Evolutionary conservation across 2,113 vertebrate species (phyloP).

Genomic region (Neogobius melanostomus): DNA sequence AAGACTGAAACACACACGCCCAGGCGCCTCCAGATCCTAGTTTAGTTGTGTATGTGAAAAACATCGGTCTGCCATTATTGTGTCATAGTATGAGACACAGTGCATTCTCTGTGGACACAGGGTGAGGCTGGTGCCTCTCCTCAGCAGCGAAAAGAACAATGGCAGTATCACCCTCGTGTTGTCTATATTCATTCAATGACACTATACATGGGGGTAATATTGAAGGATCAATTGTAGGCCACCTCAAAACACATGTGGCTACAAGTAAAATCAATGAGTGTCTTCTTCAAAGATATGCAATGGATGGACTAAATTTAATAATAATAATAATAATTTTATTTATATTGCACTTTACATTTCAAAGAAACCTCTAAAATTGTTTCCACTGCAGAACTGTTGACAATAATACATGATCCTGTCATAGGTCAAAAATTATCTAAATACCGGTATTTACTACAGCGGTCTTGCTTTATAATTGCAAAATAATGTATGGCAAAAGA

Average conservation of each 20-base stretch:
- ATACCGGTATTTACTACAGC: too few species aligned
- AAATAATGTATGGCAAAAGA: neutral
- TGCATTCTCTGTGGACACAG: conserved; percentile 58
- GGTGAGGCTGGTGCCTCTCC: conserved; percentile 59
- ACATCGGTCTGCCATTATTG: conserved; percentile 43
- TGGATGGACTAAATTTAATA: too few species aligned
- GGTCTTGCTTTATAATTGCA: neutral
- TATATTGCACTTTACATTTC: too few species aligned
- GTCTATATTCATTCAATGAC: conserved; percentile 27
- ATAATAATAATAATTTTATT: too few species aligned
- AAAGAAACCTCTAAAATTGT: too few species aligned
- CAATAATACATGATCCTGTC: too few species aligned
- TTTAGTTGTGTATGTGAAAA: conserved; percentile 29
- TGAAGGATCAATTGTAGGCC: too few species aligned
- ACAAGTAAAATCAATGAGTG: too few species aligned
- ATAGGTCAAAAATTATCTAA: too few species aligned
- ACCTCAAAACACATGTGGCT: too few species aligned
- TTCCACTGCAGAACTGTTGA: too few species aligned
- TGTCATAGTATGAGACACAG: conserved; percentile 45
- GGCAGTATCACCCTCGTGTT: conserved; percentile 49
- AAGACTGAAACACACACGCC: conserved; percentile 12
- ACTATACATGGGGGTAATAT: conserved; percentile 30
- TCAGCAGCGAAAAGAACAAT: conserved; percentile 46
- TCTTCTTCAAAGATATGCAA: too few species aligned
- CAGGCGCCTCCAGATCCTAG: conserved; percentile 3